phyloP scores from a whole-genome alignment of 2,888 invertebrate genomes.

The Meteorus cinctellus region DNA sequence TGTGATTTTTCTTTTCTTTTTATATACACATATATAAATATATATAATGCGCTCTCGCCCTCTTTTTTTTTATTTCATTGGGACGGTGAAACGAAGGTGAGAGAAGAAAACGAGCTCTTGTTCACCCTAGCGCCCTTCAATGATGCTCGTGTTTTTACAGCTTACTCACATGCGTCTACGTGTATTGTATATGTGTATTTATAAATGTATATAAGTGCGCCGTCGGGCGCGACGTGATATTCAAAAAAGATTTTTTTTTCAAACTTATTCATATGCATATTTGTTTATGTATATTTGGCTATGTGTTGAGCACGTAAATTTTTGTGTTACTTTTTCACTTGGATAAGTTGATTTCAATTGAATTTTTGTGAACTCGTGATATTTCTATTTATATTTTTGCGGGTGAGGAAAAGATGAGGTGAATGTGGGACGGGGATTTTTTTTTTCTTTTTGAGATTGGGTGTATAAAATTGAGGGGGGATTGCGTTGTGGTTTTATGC shows the following conservation, averaged over 20 bases:
- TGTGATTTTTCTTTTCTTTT: background rate
- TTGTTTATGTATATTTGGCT: background rate
- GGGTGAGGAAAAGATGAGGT: too few species aligned
- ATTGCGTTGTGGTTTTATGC: too few species aligned
- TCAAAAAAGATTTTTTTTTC: background rate
- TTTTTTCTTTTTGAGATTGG: too few species aligned
- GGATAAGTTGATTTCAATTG: too few species aligned
- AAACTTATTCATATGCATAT: too few species aligned
- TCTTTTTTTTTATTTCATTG: constrained; percentile 15
- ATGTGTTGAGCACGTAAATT: too few species aligned
- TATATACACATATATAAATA: background rate
- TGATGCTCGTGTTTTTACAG: constrained; percentile 50
- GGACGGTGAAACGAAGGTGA: constrained; percentile 6
- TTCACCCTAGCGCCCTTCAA: constrained; percentile 34
- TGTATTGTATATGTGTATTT: background rate
- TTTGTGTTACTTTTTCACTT: too few species aligned
- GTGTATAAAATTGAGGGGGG: too few species aligned
- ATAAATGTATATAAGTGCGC: constrained; percentile 3
- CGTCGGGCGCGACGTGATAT: constrained; percentile 8
- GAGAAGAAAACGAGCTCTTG: constrained; percentile 25
- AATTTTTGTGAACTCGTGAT: too few species aligned
- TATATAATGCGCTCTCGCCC: constrained; percentile 4
- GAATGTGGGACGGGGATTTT: too few species aligned
- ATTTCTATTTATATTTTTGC: too few species aligned
- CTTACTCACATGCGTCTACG: constrained; percentile 33